Conservation (phyloP, 2,113 vertebrate genomes). For the Malurus elegans region DNA sequence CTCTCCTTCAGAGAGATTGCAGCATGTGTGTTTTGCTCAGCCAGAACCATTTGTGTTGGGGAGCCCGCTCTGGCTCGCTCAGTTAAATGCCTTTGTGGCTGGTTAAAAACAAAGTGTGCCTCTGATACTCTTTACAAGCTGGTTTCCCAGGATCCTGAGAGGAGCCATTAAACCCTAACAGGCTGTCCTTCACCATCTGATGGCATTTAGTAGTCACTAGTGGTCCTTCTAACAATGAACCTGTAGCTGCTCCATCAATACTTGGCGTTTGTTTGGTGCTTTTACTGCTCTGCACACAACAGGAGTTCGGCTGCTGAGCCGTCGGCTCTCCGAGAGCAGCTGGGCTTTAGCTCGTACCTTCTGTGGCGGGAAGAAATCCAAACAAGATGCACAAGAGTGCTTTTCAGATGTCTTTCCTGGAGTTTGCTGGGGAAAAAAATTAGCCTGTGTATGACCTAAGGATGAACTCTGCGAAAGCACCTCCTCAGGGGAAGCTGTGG, state of each 20-base stretch:
- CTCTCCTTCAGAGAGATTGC: not conserved
- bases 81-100: not conserved
- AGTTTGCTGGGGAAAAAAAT: not conserved
- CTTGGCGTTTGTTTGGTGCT: not conserved
- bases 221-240: not conserved
- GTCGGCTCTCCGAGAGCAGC: not conserved
- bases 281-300: not conserved
- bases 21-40: not conserved
- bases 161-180: conserved; percentile 4
- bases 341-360: not conserved
- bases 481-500: not conserved
- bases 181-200: conserved; percentile 14
- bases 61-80: not conserved
- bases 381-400: not conserved
- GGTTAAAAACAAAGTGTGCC: not conserved
- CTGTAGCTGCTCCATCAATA: not conserved
- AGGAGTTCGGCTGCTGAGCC: not conserved
- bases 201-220: conserved; percentile 52
- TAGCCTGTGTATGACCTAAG: not conserved
- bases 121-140: conserved; percentile 8
- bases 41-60: not conserved
- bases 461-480: not conserved
- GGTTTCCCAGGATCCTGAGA: conserved; percentile 33
- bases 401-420: conserved; percentile 9
- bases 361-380: not conserved